Evolutionary conservation across 1,140 invertebrate genomes (phyloP).

Genomic region (Rhagoletis pomonella): DNA sequence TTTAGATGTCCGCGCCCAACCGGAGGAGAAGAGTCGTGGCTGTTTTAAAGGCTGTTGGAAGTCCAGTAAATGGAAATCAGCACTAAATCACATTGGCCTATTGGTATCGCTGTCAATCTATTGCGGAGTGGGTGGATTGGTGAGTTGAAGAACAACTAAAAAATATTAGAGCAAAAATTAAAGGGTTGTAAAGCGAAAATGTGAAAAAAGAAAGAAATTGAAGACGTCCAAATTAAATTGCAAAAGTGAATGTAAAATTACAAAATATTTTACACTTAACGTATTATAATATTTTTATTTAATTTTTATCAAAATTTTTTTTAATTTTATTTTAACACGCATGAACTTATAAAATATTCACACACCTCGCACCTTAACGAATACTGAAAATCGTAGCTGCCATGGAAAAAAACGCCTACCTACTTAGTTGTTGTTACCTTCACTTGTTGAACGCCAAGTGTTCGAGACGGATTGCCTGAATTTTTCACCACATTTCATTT

Average conservation of each 20-base stretch:
- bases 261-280: too few species aligned
- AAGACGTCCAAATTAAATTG: neutral
- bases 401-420: too few species aligned
- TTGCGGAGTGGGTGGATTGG: slow-evolving; percentile 83
- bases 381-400: too few species aligned
- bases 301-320: neutral
- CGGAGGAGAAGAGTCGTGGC: slow-evolving; percentile 57
- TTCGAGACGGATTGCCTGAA: too few species aligned
- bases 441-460: too few species aligned
- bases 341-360: too few species aligned
- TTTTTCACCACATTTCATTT: too few species aligned
- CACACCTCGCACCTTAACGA: too few species aligned
- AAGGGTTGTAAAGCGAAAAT: neutral
- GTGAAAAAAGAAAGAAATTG: neutral
- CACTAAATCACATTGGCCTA: slow-evolving; percentile 81
- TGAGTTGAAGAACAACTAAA: slow-evolving; percentile 74
- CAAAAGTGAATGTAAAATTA: too few species aligned
- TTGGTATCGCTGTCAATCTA: slow-evolving; percentile 83
- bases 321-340: neutral
- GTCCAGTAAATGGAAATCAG: slow-evolving; percentile 76
- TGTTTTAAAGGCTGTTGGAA: slow-evolving; percentile 66
- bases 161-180: neutral
- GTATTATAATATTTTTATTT: neutral
- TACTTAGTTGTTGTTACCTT: too few species aligned
- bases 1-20: slow-evolving; percentile 68